Conservation (phyloP, 2,888 invertebrate genomes). For the Oscheius myriophilus region DNA sequence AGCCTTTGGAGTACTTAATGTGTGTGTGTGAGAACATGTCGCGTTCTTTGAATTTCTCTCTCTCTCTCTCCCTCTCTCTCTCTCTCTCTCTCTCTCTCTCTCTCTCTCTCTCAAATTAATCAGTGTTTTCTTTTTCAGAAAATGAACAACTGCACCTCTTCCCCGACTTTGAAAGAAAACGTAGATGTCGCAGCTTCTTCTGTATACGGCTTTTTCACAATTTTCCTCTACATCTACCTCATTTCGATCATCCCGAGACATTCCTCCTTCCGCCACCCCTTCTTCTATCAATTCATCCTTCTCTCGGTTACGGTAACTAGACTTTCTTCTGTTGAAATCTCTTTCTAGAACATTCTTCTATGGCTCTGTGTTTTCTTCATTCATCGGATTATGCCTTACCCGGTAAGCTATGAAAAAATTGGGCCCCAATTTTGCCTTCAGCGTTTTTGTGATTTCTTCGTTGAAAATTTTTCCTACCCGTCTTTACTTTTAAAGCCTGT, state of each 20-base stretch:
- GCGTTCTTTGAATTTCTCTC: no score
- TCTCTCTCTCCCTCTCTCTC: no score
- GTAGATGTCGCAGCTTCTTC: not conserved
- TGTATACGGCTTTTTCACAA: conserved; percentile 4
- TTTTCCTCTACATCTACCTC: conserved; percentile 14
- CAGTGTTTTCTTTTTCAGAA: no score
- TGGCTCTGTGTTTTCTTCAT: conserved; percentile 15
- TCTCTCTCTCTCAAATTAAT: no score
- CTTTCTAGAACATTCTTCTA: conserved; percentile 4
- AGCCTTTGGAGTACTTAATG: no score
- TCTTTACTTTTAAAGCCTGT: conserved; percentile 10
- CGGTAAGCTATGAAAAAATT: not conserved
- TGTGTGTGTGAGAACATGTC: no score
- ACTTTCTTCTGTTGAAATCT: not conserved
- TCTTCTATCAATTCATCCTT: conserved; percentile 23
- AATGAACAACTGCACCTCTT: not conserved
- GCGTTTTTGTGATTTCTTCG: conserved; percentile 1
- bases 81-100: no score
- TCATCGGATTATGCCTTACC: conserved; percentile 11
- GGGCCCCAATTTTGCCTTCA: not conserved
- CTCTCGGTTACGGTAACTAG: conserved; percentile 14
- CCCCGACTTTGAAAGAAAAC: not conserved
- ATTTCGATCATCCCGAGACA: conserved; percentile 4
- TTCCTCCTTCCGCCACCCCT: conserved; percentile 15
- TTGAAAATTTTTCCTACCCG: not conserved